Base-by-base conservation (phyloP, 2,888 invertebrate species). In the Drosophila austrosaltans region DNA sequence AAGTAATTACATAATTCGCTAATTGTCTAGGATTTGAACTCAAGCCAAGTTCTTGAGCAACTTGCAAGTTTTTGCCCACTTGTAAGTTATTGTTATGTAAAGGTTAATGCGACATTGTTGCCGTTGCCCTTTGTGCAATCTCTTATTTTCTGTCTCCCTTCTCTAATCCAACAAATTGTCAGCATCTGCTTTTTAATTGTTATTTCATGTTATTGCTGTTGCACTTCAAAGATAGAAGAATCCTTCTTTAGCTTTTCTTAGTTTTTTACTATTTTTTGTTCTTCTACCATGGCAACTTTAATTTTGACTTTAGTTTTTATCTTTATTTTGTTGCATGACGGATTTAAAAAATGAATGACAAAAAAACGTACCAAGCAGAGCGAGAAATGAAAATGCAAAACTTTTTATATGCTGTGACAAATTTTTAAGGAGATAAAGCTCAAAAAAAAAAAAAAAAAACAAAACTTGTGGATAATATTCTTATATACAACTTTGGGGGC, bases 371-470 rank as follows among this genome's bases (percentile, higher is more conserved):
- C 57, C 32, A 25, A 48, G 4, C 54, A 61, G 48, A 63, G 63
- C 59, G 75, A 75, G 81, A 81, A 82, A 72, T 76, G 36, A 84
- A 81, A 82, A 72, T 76, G 36, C 73, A 77, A 82, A 85, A 85
- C 79, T 84, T 85, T 87, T 81, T 85, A 85, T 82, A 82, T 85
- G 82, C 82, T 85, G 85, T 87, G 87, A 85, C 85, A 85, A 85
- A 85, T 85, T 85, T 84, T 57, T 82, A 71, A 74, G 75, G 77
- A 79, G 87, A 85, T 87, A 87, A 85, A 82, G 76, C 84, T 77
- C 64, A 66, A n/a, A 10, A 0, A 36, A 3, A 44, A 28, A 73
- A 82, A 79, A 66, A n/a, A 10, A 0, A 36, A 3, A 44, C 22
- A 73, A 78, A 87, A 82, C 79, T 87, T 87, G 64, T 63, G 75